A percentile compares a stretch with the other conserved stretches of the same genome.
These are phyloP conservation scores for Chymomyza caudatula DNA, from an alignment of 2,888 invertebrate genomes.

Conservation along the genomic window DNA sequence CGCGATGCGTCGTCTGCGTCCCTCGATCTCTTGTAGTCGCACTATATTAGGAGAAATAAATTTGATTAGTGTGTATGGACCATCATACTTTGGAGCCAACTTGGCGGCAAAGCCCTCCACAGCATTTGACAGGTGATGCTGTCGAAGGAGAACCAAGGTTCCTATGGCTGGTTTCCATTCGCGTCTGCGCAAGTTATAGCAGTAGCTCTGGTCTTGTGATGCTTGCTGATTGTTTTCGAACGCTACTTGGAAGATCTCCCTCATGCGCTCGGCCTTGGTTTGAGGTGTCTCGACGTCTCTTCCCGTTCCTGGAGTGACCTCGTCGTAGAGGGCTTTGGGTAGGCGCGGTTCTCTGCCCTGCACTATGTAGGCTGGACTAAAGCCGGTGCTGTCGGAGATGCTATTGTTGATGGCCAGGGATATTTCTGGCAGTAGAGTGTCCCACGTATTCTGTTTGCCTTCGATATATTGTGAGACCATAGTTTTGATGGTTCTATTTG, in stretches of 20 bases:
- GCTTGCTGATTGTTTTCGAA: neutral
- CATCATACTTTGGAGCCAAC: slow-evolving; percentile 9
- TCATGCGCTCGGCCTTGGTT: neutral
- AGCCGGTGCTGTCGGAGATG: slow-evolving; percentile 1
- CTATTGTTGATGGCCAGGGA: slow-evolving; percentile 11
- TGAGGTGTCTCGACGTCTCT: neutral
- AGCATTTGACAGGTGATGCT: slow-evolving; percentile 3
- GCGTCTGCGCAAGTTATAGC: slow-evolving; percentile 8
- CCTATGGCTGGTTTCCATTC: slow-evolving; percentile 8
- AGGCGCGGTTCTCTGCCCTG: slow-evolving; percentile 5
- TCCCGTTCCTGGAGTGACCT: neutral
- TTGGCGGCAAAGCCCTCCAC: slow-evolving; percentile 8
- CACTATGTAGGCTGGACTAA: neutral
- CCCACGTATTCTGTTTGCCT: neutral
- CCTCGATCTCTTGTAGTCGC: too few species aligned
- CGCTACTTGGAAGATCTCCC: neutral
- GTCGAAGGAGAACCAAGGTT: neutral
- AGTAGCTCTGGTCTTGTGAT: neutral
- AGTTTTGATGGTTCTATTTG: slow-evolving; percentile 13
- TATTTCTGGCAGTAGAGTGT: slow-evolving; percentile 6
- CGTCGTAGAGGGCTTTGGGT: neutral
- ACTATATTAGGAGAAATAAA: too few species aligned
- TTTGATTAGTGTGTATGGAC: slow-evolving; percentile 1
- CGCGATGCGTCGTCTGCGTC: too few species aligned
- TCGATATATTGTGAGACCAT: slow-evolving; percentile 9